Evolutionary conservation across 2,797 vertebrate genomes (phyloP), one percentile per base, ranked within the genome.

Genomic region (Poeciliopsis paucimaculata): DNA sequence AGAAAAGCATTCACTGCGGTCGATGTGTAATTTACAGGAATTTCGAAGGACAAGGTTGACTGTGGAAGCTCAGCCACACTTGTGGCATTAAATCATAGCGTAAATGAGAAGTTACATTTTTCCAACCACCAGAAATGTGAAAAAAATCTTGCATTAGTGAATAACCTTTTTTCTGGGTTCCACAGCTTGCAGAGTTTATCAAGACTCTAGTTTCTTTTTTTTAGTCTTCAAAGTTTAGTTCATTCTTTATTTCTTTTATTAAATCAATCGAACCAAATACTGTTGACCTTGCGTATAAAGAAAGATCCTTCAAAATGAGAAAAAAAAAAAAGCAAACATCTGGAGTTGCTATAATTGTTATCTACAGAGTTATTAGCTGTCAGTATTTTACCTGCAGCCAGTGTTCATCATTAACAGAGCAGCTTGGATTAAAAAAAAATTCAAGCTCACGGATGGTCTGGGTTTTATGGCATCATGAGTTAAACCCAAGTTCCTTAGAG

Each of bases 41-140:
- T 39, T 66, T 66, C 4, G 13, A n/a, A 51, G 77, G 31, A 46
- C 41, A 60, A 72, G 68, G 77, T 60, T 26, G 39, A 72, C 39
- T 26, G 5, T 31, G 51, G 68, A 68, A 70, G 46, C 10, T 41
- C 10, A 12, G 36, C 36, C 2, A 23, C 15, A 11, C 62, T 39
- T 39, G 34, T 39, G 36, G 11, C 3, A 39, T 39, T 20, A 39
- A 66, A 39, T 66, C 1, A 8, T 11, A 2, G 10, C 34, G 16
- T 23, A 11, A 1, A 20, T 20, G 39, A 66, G 18, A 41, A 16
- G 46, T 41, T 23, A 16, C 13, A 41, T n/a, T 75, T 75, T 41
- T 39, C 9, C 26, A 75, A 53, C 36, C 51, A 28, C 5, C 34
- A 36, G 49, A 36, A 36, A 12, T 26, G 73, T 16, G 23, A n/a